Conservation (phyloP, 2,888 invertebrate species). For the Metopia argyrocephala region DNA sequence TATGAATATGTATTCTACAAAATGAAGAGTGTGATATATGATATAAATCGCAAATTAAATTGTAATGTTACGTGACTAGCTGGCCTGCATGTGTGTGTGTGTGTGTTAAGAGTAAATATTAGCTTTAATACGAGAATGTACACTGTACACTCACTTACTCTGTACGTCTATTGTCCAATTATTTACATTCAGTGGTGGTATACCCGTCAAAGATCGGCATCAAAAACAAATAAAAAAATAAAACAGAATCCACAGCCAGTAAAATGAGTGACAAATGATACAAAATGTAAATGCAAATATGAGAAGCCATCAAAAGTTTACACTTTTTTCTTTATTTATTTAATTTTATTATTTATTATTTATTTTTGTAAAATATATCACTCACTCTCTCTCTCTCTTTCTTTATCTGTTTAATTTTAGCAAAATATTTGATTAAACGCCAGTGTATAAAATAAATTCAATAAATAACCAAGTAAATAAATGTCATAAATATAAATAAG, state of each 20-base stretch:
- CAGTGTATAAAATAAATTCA: conserved; percentile 43
- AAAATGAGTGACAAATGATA: conserved; percentile 31
- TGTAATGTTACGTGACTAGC: conserved; percentile 20
- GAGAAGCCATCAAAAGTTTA: conserved; percentile 46
- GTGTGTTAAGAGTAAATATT: not conserved
- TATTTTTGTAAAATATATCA: conserved; percentile 44
- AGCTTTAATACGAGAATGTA: conserved; percentile 9
- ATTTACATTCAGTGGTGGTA: conserved; percentile 21
- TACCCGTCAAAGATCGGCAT: not conserved
- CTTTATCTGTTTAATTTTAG: conserved; percentile 3
- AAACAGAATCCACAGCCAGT: conserved; percentile 9
- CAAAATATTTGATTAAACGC: conserved; percentile 44
- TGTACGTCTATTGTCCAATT: conserved; percentile 48
- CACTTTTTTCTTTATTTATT: conserved; percentile 25
- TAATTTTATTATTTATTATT: conserved; percentile 43
- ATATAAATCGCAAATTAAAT: conserved; percentile 42
- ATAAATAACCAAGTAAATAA: conserved; percentile 48
- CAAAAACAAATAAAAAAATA: conserved; percentile 31
- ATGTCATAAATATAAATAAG: conserved; percentile 32
- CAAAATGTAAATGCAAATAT: conserved; percentile 34
- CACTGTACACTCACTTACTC: conserved; percentile 15
- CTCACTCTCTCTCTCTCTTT: conserved; percentile 1
- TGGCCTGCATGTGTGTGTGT: not conserved
- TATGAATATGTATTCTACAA: not conserved
- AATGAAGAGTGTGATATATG: not conserved